Conservation (phyloP, 2,888 invertebrate genomes). For the Patella depressa region DNA sequence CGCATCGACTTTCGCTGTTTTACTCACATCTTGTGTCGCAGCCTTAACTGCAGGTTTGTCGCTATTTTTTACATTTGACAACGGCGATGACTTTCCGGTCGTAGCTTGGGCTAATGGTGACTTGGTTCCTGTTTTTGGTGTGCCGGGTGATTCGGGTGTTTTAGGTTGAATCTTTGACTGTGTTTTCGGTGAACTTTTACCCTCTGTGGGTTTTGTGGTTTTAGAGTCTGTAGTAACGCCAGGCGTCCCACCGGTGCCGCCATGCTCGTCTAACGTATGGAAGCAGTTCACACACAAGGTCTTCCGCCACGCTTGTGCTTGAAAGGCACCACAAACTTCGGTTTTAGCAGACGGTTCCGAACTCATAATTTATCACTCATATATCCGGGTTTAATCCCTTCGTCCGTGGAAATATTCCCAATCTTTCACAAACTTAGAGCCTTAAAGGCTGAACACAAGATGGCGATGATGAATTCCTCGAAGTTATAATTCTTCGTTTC, state of each 20-base stretch:
- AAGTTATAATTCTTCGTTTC: conserved; percentile 26
- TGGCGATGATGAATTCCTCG: conserved; percentile 34
- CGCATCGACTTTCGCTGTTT: not conserved
- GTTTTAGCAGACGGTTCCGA: conserved; percentile 32
- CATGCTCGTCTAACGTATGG: conserved; percentile 62
- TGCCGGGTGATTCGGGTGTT: not conserved
- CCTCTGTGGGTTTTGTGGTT: conserved; percentile 9
- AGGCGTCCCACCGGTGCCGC: conserved; percentile 29
- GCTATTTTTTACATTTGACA: not conserved
- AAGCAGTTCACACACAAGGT: conserved; percentile 71
- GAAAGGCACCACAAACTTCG: conserved; percentile 64
- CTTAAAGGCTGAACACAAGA: conserved; percentile 18
- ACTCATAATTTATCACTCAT: conserved; percentile 14
- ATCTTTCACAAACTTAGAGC: conserved; percentile 7
- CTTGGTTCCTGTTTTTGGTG: not conserved
- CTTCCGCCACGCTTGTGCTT: conserved; percentile 71
- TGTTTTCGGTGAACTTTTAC: conserved; percentile 8
- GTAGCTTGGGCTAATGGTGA: not conserved
- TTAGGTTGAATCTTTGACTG: conserved; percentile 20
- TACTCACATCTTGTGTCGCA: not conserved
- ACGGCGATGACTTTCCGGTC: not conserved
- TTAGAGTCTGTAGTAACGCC: conserved; percentile 24
- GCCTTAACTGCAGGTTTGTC: not conserved
- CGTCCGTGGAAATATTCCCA: conserved; percentile 1
- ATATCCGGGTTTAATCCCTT: conserved; percentile 10